Conservation (phyloP, 2,113 vertebrate genomes). For the Pteruthius melanotis region DNA sequence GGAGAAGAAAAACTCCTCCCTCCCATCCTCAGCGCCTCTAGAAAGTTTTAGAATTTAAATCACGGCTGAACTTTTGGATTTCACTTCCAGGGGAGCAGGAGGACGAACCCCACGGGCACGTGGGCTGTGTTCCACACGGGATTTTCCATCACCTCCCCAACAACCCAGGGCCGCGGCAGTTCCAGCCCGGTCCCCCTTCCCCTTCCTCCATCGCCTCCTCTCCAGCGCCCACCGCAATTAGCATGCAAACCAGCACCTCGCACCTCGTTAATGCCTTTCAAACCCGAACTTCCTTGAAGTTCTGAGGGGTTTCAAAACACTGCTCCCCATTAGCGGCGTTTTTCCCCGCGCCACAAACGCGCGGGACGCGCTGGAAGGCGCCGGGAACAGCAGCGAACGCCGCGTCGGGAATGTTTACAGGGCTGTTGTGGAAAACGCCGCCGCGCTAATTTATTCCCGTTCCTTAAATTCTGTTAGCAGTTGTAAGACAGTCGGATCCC, state of each 20-base stretch:
- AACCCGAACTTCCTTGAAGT: constrained; percentile 77
- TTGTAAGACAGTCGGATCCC: constrained; percentile 78
- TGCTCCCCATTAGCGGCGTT: constrained; percentile 48
- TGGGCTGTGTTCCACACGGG: neutral
- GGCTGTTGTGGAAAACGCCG: constrained; percentile 62
- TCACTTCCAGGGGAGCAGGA: neutral
- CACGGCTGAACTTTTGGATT: neutral
- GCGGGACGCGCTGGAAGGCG: constrained; percentile 9
- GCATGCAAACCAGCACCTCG: constrained; percentile 73
- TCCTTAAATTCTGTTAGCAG: constrained; percentile 78
- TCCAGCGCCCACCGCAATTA: constrained; percentile 62
- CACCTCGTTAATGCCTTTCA: constrained; percentile 68
- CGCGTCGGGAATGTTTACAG: constrained; percentile 62
- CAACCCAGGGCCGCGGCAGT: neutral
- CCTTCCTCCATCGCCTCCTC: constrained; percentile 45
- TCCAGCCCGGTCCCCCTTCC: neutral
- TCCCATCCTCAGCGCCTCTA: neutral
- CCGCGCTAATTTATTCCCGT: constrained; percentile 68
- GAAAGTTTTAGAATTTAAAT: constrained; percentile 8
- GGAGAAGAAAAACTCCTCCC: neutral
- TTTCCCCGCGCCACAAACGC: constrained; percentile 19
- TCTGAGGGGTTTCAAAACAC: constrained; percentile 65
- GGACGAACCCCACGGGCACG: neutral
- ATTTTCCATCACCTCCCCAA: neutral
- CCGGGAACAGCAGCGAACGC: constrained; percentile 35